Percentiles rank a stretch among this genome's conserved stretches.
Evolutionary conservation across 1,140 invertebrate species (phyloP).

Genomic region (Zaprionus ghesquierei): DNA sequence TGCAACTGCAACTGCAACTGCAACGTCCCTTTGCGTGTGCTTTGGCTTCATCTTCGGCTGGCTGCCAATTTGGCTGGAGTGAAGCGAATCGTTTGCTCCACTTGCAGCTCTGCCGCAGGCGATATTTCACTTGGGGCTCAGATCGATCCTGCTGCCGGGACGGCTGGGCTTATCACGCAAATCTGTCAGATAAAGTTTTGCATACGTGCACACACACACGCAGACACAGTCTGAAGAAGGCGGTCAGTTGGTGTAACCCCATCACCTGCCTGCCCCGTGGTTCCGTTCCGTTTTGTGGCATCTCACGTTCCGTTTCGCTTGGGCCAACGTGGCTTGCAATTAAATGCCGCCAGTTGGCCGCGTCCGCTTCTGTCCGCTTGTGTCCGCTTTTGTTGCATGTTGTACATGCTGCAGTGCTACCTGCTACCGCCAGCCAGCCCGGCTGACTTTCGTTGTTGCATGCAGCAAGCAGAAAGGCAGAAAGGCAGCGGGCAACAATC

Average conservation of each 20-base stretch:
- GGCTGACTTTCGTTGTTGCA: conserved; percentile 53
- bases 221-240: too few relatives aligned
- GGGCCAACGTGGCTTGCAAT: conserved; percentile 73
- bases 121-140: conserved; percentile 69
- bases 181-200: conserved; percentile 79
- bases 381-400: conserved; percentile 48
- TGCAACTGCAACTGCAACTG: conserved; percentile 23
- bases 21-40: conserved; percentile 23
- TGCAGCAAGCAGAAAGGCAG: conserved; percentile 44
- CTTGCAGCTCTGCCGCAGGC: conserved; percentile 41
- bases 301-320: conserved; percentile 40
- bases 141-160: conserved; percentile 51
- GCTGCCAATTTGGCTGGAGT: conserved; percentile 63
- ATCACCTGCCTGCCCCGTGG: background rate
- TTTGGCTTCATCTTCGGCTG: conserved; percentile 25
- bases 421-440: conserved; percentile 42
- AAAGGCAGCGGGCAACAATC: conserved; percentile 49
- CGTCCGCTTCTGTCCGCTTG: conserved; percentile 21
- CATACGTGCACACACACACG: conserved; percentile 31
- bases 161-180: conserved; percentile 62
- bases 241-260: too few relatives aligned
- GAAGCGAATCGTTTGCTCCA: conserved; percentile 31
- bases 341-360: conserved; percentile 52
- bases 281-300: background rate
- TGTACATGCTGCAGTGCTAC: conserved; percentile 60